Conservation (phyloP, 2,888 invertebrate species). For the Philopedon plagiatum region DNA sequence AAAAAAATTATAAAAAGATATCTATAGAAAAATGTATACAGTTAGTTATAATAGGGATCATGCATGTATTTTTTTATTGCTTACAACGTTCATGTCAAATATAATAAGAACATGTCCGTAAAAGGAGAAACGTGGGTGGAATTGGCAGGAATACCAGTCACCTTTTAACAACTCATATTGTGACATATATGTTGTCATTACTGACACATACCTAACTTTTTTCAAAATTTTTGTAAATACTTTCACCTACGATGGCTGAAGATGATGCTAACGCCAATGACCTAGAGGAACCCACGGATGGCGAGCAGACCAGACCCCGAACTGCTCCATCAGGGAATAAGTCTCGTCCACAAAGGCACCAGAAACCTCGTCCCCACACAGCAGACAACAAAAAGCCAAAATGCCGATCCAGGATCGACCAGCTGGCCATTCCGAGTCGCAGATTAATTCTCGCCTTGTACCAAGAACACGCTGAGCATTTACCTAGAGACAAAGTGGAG, state of each 20-base stretch:
- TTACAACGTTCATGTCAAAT: no score
- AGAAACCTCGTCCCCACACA: background rate
- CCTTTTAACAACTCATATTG: background rate
- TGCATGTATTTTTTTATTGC: no score
- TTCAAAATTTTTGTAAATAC: slow-evolving; percentile 23
- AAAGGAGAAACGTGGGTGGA: no score
- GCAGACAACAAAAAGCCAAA: slow-evolving; percentile 30
- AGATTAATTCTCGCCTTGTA: slow-evolving; percentile 71
- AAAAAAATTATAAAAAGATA: background rate
- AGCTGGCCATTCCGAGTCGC: slow-evolving; percentile 71
- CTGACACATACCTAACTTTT: background rate
- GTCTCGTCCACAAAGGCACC: background rate
- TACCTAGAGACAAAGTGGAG: slow-evolving; percentile 70
- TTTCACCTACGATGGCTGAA: slow-evolving; percentile 9
- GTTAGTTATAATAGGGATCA: no score
- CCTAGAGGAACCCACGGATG: background rate
- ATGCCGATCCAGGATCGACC: slow-evolving; percentile 67
- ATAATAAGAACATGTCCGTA: no score
- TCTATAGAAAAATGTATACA: no score
- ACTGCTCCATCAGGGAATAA: background rate
- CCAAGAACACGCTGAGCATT: slow-evolving; percentile 70
- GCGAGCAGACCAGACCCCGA: background rate
- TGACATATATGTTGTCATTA: background rate
- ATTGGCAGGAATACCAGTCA: background rate
- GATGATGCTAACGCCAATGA: slow-evolving; percentile 3